phyloP scores from a whole-genome alignment of 2,113 vertebrate genomes.

The Zapus hudsonius region DNA sequence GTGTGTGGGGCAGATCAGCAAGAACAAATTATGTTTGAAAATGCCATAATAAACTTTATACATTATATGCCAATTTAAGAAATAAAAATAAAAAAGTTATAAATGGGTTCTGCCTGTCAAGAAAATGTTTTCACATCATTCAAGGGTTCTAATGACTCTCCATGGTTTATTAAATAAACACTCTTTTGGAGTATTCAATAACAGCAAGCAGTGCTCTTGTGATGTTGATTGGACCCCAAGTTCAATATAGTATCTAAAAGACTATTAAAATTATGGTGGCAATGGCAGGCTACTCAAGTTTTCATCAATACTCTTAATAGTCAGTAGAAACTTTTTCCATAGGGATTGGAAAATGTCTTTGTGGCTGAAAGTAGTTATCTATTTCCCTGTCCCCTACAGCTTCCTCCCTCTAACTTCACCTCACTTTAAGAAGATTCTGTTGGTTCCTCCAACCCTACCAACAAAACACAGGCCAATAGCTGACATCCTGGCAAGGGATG shows the following conservation, averaged over 20 bases:
- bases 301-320: neutral
- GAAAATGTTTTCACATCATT: neutral
- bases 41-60: too few relatives aligned
- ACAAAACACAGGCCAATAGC: too few relatives aligned
- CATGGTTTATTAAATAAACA: neutral
- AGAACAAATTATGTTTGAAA: too few relatives aligned
- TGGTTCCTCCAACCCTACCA: too few relatives aligned
- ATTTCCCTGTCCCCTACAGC: neutral
- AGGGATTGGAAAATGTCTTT: neutral
- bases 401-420: neutral
- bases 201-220: neutral
- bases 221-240: conserved; percentile 1
- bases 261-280: neutral
- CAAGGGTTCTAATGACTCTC: conserved; percentile 16
- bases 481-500: too few relatives aligned
- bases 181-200: neutral
- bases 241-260: neutral
- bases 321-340: neutral
- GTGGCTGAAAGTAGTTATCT: neutral
- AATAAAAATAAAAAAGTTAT: neutral
- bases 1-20: too few relatives aligned
- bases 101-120: neutral
- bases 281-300: neutral
- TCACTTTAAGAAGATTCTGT: too few relatives aligned
- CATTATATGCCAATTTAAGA: too few relatives aligned